Conservation (phyloP, 2,888 invertebrate genomes). For the Elmis aenea region DNA sequence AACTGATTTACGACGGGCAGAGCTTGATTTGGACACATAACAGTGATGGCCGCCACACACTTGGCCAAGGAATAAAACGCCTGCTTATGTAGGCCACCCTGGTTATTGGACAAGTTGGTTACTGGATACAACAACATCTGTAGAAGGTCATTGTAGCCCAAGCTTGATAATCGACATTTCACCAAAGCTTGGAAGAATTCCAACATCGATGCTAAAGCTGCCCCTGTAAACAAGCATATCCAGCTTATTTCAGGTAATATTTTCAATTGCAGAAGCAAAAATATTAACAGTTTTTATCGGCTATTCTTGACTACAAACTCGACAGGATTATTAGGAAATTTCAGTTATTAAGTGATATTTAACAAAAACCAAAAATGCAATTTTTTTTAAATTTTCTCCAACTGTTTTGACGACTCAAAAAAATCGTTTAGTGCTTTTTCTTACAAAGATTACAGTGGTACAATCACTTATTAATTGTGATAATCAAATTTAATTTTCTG, state of each 20-base stretch:
- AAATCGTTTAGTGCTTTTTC: too few species aligned
- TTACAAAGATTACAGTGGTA: too few species aligned
- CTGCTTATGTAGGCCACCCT: conserved; percentile 54
- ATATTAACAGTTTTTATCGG: too few species aligned
- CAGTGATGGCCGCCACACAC: conserved; percentile 90
- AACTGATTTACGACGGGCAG: conserved; percentile 61
- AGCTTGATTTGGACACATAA: conserved; percentile 69
- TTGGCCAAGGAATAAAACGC: conserved; percentile 96
- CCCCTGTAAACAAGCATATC: conserved; percentile 61
- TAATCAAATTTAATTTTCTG: too few species aligned
- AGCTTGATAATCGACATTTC: conserved; percentile 63
- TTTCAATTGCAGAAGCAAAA: too few species aligned
- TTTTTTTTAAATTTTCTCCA: too few species aligned
- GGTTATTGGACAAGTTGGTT: conserved; percentile 28
- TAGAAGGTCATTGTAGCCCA: conserved; percentile 77
- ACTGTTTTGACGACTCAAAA: too few species aligned
- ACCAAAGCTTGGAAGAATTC: conserved; percentile 92
- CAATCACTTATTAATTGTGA: too few species aligned
- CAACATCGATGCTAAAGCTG: conserved; percentile 84
- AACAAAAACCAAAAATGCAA: too few species aligned
- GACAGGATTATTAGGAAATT: too few species aligned
- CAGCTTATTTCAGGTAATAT: not conserved
- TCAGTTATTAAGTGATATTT: too few species aligned
- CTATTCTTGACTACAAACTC: too few species aligned
- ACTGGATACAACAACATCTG: conserved; percentile 68